Evolutionary conservation across 2,113 vertebrate genomes (phyloP), one percentile per base, ranked within the genome.

Genomic region (Balaeniceps rex): DNA sequence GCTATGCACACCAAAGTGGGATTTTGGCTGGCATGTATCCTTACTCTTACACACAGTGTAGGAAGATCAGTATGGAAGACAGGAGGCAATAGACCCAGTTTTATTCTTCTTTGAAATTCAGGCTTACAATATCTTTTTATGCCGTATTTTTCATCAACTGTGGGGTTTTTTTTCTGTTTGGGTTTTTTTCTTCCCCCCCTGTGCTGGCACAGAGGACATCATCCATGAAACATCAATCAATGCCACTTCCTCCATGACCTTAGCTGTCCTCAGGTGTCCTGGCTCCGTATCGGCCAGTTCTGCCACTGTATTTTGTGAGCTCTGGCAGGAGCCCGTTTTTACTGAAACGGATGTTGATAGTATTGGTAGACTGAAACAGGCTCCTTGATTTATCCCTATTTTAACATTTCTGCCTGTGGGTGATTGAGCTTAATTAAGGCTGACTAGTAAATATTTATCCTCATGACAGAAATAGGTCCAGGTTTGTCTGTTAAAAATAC

Each of bases 391-490:
- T 93, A 91, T 95, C 71, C 42, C 81, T 88, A 31, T 89, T 96
- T 91, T 91, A 96, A 88, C 69, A 65, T 92, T 95, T 95, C 65
- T 96, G 92, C 83, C 85, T 88, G 77, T 96, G 94, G 96, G 87
- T 93, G 74, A 97, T 92, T 92, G 96, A 96, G 64, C 96, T 96
- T 96, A 96, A 97, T 98, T 95, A 96, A 95, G 90, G 88, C 86
- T 96, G 63, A 49, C 71, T 95, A 95, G 94, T 97, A 98, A 98
- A 98, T 98, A 96, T 98, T 98, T 98, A 97, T 91, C 95, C 95
- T 93, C 52, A 33, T 86, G 86, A 88, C 83, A 94, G 89, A 97
- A 97, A 92, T 66, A 97, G 96, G 94, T 71, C 85, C 54, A 92
- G 94, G 90, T 97, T 97, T 96, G 86, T 88, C 88, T 94, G 76